Percentiles rank a stretch among this genome's conserved stretches.
Conservation (phyloP, 2,888 invertebrate genomes). For the Eupithecia subumbrata region DNA sequence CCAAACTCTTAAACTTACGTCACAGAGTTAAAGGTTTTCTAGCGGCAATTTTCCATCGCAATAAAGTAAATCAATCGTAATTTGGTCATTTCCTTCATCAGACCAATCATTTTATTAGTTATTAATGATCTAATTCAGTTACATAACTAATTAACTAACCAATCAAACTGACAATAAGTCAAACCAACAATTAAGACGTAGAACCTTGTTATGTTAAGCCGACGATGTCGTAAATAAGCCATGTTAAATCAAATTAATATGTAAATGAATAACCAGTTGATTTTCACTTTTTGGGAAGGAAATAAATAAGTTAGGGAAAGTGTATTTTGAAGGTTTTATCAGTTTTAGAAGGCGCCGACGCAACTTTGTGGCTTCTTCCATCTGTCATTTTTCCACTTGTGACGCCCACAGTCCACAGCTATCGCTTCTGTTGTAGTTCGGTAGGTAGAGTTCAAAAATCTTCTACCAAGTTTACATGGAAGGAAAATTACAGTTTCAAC, state of each 20-base stretch:
- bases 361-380: background rate
- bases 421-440: background rate
- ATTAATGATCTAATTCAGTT: conserved; percentile 24
- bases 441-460: background rate
- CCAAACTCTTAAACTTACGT: background rate
- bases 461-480: background rate
- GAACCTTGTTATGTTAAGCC: conserved; percentile 37
- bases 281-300: conserved; percentile 45
- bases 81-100: background rate
- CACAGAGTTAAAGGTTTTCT: background rate
- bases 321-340: conserved; percentile 17
- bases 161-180: conserved; percentile 33
- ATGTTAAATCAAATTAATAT: conserved; percentile 45
- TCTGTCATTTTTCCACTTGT: background rate
- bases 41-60: background rate
- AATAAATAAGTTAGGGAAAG: conserved; percentile 42
- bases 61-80: background rate
- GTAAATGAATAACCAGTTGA: conserved; percentile 41
- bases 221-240: conserved; percentile 39
- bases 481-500: background rate
- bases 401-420: conserved; percentile 1
- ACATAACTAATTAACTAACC: conserved; percentile 29
- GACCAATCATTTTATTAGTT: conserved; percentile 2
- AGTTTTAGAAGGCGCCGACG: conserved; percentile 34
- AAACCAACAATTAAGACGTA: conserved; percentile 35